Evolutionary conservation across 2,888 invertebrate species (phyloP).

Genomic region (Tetanocera ferruginea): DNA sequence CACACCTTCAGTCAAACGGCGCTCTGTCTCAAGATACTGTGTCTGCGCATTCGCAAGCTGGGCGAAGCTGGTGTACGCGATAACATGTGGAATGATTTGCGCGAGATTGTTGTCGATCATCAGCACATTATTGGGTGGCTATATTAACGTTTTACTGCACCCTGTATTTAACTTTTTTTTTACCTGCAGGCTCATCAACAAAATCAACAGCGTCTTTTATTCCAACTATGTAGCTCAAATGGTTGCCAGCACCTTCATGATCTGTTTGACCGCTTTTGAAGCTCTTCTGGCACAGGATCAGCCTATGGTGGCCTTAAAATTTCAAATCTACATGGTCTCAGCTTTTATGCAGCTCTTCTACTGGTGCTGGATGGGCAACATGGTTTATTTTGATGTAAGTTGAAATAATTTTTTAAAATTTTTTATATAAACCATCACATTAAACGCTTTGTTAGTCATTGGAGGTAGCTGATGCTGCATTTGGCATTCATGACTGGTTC

Average conservation of each 20-base stretch:
- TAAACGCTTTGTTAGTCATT: constrained; percentile 52
- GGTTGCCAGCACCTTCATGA: constrained; percentile 58
- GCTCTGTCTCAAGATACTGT: constrained; percentile 58
- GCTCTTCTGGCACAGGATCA: constrained; percentile 54
- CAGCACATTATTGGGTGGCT: constrained; percentile 60
- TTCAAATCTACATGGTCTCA: constrained; percentile 56
- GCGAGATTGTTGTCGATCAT: constrained; percentile 55
- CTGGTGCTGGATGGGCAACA: constrained; percentile 61
- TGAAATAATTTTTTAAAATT: neutral
- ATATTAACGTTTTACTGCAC: neutral
- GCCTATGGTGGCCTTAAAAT: constrained; percentile 58
- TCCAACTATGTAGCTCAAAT: constrained; percentile 59
- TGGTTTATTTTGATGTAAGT: constrained; percentile 57
- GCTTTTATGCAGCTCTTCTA: constrained; percentile 59
- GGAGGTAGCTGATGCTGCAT: constrained; percentile 60
- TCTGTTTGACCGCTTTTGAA: constrained; percentile 64
- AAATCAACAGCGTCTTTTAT: constrained; percentile 55
- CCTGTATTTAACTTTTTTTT: neutral
- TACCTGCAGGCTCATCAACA: constrained; percentile 48
- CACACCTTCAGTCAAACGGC: constrained; percentile 56
- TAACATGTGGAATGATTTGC: constrained; percentile 50
- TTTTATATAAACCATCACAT: neutral
- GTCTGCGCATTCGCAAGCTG: constrained; percentile 52
- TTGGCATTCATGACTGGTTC: constrained; percentile 58
- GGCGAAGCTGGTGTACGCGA: neutral